phyloP scores from a whole-genome alignment of 2,888 invertebrate genomes.

The Agrotis clavis region DNA sequence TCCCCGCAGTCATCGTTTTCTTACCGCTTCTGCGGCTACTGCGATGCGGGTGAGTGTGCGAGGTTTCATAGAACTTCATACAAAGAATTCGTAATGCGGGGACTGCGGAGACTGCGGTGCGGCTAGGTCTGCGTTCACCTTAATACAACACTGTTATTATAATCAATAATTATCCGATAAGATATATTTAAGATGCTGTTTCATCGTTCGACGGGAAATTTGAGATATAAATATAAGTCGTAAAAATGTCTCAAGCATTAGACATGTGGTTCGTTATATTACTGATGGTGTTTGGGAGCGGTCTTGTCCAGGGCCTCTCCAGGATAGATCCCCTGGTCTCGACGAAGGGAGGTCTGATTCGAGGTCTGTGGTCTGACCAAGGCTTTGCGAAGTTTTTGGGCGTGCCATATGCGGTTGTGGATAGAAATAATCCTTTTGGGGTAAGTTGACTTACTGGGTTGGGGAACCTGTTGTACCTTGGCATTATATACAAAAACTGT shows the following conservation, averaged over 20 bases:
- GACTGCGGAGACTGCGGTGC: no score
- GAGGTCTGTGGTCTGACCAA: constrained; percentile 55
- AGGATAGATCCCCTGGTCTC: constrained; percentile 63
- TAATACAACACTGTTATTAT: not conserved
- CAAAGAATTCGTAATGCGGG: no score
- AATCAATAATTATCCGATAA: not conserved
- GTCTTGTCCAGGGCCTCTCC: constrained; percentile 25
- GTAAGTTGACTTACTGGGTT: constrained; percentile 36
- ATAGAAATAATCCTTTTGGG: constrained; percentile 64
- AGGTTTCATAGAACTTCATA: no score
- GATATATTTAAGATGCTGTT: constrained; percentile 9
- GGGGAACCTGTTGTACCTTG: no score
- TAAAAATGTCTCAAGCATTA: constrained; percentile 7
- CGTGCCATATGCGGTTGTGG: constrained; percentile 66
- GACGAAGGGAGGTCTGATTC: constrained; percentile 59
- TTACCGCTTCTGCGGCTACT: no score
- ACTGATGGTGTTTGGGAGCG: constrained; percentile 18
- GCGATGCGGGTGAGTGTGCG: no score
- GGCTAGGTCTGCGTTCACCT: no score
- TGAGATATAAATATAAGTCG: not conserved
- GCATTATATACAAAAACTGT: no score
- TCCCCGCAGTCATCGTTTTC: no score
- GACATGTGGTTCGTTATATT: constrained; percentile 31
- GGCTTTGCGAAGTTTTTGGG: constrained; percentile 66
- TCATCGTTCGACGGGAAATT: constrained; percentile 5